Evolutionary conservation across 2,797 vertebrate species (phyloP).

Genomic region (Menidia menidia): DNA sequence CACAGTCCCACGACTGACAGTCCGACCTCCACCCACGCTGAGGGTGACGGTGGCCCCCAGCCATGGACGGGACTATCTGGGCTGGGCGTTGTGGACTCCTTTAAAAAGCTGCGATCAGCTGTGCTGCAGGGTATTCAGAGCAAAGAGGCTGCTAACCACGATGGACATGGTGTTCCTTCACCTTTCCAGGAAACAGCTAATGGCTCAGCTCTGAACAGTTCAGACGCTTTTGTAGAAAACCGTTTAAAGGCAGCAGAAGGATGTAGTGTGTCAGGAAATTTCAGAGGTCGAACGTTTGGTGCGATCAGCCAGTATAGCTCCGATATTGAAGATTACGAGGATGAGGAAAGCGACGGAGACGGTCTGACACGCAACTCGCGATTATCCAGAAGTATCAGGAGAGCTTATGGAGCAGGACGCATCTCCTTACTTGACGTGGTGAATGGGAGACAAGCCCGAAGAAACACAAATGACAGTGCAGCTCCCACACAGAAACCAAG

Average conservation of each 20-base stretch:
- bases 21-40: constrained; percentile 75
- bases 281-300: constrained; percentile 49
- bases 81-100: constrained; percentile 93
- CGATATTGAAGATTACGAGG: constrained; percentile 77
- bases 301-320: constrained; percentile 39
- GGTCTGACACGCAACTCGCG: constrained; percentile 87
- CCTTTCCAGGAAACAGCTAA: constrained; percentile 51
- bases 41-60: constrained; percentile 69
- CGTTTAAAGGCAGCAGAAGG: constrained; percentile 47
- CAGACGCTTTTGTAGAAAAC: constrained; percentile 24
- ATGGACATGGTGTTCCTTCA: constrained; percentile 50
- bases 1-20: constrained; percentile 62
- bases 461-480: constrained; percentile 29
- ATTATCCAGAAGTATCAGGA: constrained; percentile 91
- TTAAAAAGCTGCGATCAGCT: constrained; percentile 94
- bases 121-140: constrained; percentile 93
- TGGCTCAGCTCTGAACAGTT: constrained; percentile 45
- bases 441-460: constrained; percentile 49
- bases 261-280: constrained; percentile 36
- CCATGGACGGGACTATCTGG: constrained; percentile 89
- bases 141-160: constrained; percentile 72
- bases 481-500: constrained; percentile 49
- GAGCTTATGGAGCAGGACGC: constrained; percentile 91
- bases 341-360: constrained; percentile 83
- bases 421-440: constrained; percentile 86